A percentile compares a stretch with the other conserved stretches of the same genome.
These are phyloP conservation scores for Cataglyphis hispanica DNA, from an alignment of 1,140 invertebrate species.

Conservation along the genomic window DNA sequence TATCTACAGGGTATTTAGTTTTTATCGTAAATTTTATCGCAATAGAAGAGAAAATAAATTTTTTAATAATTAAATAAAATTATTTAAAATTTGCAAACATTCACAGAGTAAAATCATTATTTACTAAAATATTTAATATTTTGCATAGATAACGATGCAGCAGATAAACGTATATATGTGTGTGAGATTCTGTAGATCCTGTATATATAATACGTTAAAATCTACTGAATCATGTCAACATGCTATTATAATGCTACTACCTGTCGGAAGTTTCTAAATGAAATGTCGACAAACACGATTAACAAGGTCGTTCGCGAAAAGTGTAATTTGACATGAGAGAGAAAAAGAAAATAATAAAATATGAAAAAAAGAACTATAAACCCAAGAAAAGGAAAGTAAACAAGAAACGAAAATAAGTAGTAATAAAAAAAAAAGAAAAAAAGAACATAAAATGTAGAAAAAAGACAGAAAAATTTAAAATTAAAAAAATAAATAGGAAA, in stretches of 20 bases:
- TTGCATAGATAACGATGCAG: not conserved
- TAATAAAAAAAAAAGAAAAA: not conserved
- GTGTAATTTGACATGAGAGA: not conserved
- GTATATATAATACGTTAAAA: not conserved
- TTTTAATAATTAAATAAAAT: conserved; percentile 16
- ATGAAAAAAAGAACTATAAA: not conserved
- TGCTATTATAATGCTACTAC: not conserved
- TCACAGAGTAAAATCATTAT: not conserved
- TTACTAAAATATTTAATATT: not conserved
- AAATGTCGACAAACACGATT: not conserved
- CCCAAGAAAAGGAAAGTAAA: not conserved
- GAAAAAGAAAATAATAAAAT: not conserved
- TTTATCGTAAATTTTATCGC: not conserved
- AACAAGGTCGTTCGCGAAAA: not conserved
- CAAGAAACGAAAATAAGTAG: not conserved
- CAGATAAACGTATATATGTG: not conserved
- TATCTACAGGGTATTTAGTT: not conserved
- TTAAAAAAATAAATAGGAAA: too few species aligned
- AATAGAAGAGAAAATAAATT: not conserved
- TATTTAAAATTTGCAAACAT: not conserved
- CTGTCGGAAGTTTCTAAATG: not conserved
- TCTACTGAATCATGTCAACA: not conserved
- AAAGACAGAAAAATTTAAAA: too few species aligned
- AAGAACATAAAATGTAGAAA: not conserved
- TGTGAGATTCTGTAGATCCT: not conserved